These are phyloP conservation scores for Calameuta filiformis DNA, from an alignment of 2,888 invertebrate species.

Conservation along the genomic window DNA sequence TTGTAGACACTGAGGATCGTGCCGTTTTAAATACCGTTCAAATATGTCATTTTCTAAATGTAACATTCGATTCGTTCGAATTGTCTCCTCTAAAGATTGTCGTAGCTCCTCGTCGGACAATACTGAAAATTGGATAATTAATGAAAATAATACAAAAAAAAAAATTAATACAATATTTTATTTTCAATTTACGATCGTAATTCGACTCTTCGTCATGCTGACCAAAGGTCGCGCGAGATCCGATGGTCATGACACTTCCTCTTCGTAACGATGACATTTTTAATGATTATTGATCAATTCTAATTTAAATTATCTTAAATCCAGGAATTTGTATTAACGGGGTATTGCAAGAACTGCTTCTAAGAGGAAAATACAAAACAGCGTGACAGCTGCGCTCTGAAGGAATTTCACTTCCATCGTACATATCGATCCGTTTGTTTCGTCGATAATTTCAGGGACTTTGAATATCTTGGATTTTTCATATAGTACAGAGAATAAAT, in stretches of 20 bases:
- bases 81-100: conserved; percentile 34
- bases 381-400: conserved; percentile 1
- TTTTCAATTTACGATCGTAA: conserved; percentile 32
- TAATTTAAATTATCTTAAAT: neutral
- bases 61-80: conserved; percentile 51
- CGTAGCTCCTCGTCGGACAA: conserved; percentile 46
- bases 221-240: conserved; percentile 22
- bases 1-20: conserved; percentile 67
- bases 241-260: conserved; percentile 30
- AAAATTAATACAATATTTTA: neutral
- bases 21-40: conserved; percentile 66
- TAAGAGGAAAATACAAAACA: neutral
- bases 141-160: neutral
- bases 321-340: neutral
- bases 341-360: neutral
- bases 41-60: conserved; percentile 69
- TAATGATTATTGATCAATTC: neutral
- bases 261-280: conserved; percentile 31
- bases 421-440: conserved; percentile 19
- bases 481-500: neutral
- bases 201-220: conserved; percentile 30
- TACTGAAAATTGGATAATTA: conserved; percentile 30
- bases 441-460: conserved; percentile 19
- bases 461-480: neutral
- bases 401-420: conserved; percentile 9